Percentiles rank a stretch among this genome's conserved stretches.
These are phyloP conservation scores for Leucania comma DNA, from an alignment of 2,888 invertebrate species.

Conservation along the genomic window DNA sequence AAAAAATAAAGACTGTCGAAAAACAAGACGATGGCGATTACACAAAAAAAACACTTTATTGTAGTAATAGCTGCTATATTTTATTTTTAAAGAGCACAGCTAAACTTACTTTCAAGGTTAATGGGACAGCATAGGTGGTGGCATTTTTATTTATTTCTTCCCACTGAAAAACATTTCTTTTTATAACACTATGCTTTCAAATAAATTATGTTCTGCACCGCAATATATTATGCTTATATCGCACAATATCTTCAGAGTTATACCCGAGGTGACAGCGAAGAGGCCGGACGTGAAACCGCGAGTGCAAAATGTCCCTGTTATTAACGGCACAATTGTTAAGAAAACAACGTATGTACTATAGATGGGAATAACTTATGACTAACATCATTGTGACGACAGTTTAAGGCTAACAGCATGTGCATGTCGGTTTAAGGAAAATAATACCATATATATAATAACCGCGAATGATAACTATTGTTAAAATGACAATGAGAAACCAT, in stretches of 20 bases:
- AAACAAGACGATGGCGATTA: neutral
- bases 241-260: slow-evolving; percentile 82
- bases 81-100: slow-evolving; percentile 36
- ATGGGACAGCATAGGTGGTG: slow-evolving; percentile 53
- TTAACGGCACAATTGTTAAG: slow-evolving; percentile 79
- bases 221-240: slow-evolving; percentile 62
- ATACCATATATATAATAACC: slow-evolving; percentile 1
- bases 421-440: slow-evolving; percentile 44
- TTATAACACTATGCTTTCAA: slow-evolving; percentile 38
- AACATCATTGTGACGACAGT: slow-evolving; percentile 59
- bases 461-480: neutral
- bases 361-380: slow-evolving; percentile 66
- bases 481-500: slow-evolving; percentile 9
- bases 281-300: slow-evolving; percentile 74
- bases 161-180: slow-evolving; percentile 20
- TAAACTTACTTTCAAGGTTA: slow-evolving; percentile 43
- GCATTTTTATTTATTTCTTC: slow-evolving; percentile 39
- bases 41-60: slow-evolving; percentile 12
- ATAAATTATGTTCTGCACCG: slow-evolving; percentile 46
- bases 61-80: slow-evolving; percentile 30
- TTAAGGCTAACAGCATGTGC: slow-evolving; percentile 66
- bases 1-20: neutral
- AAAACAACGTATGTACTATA: slow-evolving; percentile 80
- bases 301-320: slow-evolving; percentile 72
- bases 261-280: slow-evolving; percentile 79